phyloP scores from a whole-genome alignment of 1,140 invertebrate genomes.

The Octopus bimaculoides region DNA sequence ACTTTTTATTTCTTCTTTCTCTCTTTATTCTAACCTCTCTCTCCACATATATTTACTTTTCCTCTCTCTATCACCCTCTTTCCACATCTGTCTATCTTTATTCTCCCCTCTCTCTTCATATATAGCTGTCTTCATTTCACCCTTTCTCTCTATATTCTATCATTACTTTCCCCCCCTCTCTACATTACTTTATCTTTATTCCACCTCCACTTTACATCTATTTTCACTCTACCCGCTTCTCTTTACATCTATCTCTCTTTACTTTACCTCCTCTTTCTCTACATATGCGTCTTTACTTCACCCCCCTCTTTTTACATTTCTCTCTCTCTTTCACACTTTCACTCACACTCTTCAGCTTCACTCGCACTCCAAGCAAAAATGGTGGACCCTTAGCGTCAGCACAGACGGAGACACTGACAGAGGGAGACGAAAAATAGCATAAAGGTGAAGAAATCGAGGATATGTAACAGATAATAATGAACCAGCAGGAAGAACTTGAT shows the following conservation, averaged over 20 bases:
- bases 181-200: constrained; percentile 13
- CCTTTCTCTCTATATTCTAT: constrained; percentile 14
- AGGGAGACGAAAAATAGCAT: no score
- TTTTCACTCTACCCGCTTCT: constrained; percentile 59
- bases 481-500: no score
- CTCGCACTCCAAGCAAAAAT: background rate
- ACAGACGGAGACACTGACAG: no score
- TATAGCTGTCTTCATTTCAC: background rate
- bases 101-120: background rate
- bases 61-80: background rate
- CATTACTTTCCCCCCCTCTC: background rate
- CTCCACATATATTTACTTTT: background rate
- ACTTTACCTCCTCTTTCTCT: constrained; percentile 3
- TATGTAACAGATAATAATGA: no score
- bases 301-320: background rate
- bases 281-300: background rate
- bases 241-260: constrained; percentile 7
- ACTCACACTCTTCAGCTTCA: background rate
- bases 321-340: background rate
- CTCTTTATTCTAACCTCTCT: background rate
- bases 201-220: constrained; percentile 61
- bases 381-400: no score
- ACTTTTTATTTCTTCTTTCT: background rate
- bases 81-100: background rate
- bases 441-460: no score